Percentiles rank a stretch among this genome's conserved stretches.
Conservation (phyloP, 37 sponge, comb jelly and placozoan species). For the Beroe ovata region DNA sequence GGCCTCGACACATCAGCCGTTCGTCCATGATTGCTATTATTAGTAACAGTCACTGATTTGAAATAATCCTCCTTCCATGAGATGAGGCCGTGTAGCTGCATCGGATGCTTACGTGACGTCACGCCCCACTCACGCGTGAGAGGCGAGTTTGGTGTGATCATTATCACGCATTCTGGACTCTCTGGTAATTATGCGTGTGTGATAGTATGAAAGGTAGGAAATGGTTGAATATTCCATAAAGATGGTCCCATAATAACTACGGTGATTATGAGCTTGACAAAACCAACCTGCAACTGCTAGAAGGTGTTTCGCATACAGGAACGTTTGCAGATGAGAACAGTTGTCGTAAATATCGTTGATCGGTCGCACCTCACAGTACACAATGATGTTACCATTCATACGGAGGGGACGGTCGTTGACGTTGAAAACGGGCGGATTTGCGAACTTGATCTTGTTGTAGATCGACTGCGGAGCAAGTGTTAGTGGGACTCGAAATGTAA, state of each 20-base stretch:
- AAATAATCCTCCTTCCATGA: conserved; percentile 51
- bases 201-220: too few relatives aligned
- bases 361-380: conserved; percentile 50
- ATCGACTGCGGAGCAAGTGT: too few relatives aligned
- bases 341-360: conserved; percentile 65
- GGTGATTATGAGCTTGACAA: too few relatives aligned
- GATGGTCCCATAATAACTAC: too few relatives aligned
- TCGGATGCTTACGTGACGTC: conserved; percentile 34
- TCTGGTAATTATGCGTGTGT: too few relatives aligned
- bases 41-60: conserved; percentile 5
- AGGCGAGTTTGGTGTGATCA: conserved; percentile 64
- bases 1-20: too few relatives aligned
- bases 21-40: conserved; percentile 7
- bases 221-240: too few relatives aligned
- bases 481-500: too few relatives aligned
- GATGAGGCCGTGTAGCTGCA: conserved; percentile 52
- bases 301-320: conserved; percentile 53
- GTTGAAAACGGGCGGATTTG: conserved; percentile 32
- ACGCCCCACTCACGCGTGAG: conserved; percentile 62
- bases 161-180: conserved; percentile 13
- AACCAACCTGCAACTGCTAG: conserved; percentile 43
- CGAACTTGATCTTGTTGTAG: conserved; percentile 37
- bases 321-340: conserved; percentile 48
- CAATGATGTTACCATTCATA: conserved; percentile 38
- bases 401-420: conserved; percentile 51